Conservation (phyloP, 2,888 invertebrate species). For the Phalangium opilio region DNA sequence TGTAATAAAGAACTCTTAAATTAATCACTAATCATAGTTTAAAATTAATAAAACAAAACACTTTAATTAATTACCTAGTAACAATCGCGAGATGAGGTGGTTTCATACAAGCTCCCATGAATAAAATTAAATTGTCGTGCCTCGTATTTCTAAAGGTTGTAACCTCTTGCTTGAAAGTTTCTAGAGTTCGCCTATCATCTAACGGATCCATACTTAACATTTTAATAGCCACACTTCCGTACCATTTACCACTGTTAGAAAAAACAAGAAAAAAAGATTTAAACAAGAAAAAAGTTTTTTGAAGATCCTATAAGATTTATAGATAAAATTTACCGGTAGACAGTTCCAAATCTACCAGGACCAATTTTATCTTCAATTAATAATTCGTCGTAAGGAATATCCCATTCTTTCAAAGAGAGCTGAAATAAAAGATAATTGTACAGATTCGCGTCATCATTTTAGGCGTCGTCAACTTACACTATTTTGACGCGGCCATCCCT, state of each 20-base stretch:
- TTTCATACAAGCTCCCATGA: constrained; percentile 99
- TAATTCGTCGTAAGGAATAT: constrained; percentile 91
- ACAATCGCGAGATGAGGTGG: constrained; percentile 91
- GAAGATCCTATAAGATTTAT: too few species aligned
- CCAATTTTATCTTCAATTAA: constrained; percentile 74
- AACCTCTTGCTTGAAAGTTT: constrained; percentile 88
- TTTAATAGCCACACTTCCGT: constrained; percentile 95
- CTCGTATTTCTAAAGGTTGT: constrained; percentile 92
- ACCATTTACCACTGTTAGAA: constrained; percentile 98
- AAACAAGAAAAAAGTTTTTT: too few species aligned
- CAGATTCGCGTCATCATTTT: too few species aligned
- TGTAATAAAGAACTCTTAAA: constrained; percentile 29
- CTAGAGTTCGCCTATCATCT: constrained; percentile 65
- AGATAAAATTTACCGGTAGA: too few species aligned
- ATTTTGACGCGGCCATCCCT: constrained; percentile 35
- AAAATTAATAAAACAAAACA: too few species aligned
- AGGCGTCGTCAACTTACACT: constrained; percentile 36
- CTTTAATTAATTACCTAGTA: constrained; percentile 39
- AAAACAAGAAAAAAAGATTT: too few species aligned
- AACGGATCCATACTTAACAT: constrained; percentile 80
- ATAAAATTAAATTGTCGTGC: constrained; percentile 93
- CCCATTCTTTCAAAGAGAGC: constrained; percentile 89
- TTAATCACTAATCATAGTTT: too few species aligned
- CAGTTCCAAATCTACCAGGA: constrained; percentile 82
- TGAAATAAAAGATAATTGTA: constrained; percentile 33